Base-by-base conservation (phyloP, 2,113 vertebrate genomes). In the Brachirus orientalis region DNA sequence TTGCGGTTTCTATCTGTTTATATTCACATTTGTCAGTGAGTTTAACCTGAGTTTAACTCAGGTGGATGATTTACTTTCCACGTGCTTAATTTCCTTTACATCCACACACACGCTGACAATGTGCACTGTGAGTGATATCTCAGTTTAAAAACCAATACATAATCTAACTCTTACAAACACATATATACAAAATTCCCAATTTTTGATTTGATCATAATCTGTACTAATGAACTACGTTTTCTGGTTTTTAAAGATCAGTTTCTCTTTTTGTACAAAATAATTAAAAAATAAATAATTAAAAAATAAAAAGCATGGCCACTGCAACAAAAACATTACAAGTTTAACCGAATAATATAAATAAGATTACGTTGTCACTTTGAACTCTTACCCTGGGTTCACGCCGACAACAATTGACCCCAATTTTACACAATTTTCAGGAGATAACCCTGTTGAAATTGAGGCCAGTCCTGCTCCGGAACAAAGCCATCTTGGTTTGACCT, bases 371-470 rank as follows among this genome's bases (percentile, higher is more conserved):
- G 50, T 65, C 57, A 53, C 51, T 69, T 59, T 57, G 12, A 63
- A 55, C 28, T 45, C 11, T 41, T 8, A 61, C 74, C 35, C 3
- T 11, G 6, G n/a, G 47, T 62, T 18, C 64, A 41, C 43, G 37
- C 13, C 13, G 43, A 44, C 50, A 63, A 57, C 61, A 82, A 74
- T 85, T 79, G 76, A 82, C 72, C 76, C 62, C 2, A 14, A 20
- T 50, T 64, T 65, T 85, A 58, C 45, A 60, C 37, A 2, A 57
- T 70, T 79, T 64, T 58, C 33, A 44, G 28, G 48, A 33, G 40
- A 65, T 85, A 79, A 72, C 63, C 62, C 43, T 64, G 13, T 51
- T 63, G 61, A 84, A 45, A 81, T 69, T 72, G 75, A 37, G 72
- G 51, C 55, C 75, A 75, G n/a, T 0, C 1, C 20, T 71, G 20